These are phyloP conservation scores for Microchirus variegatus DNA, from an alignment of 2,797 vertebrate genomes.

Conservation along the genomic window DNA sequence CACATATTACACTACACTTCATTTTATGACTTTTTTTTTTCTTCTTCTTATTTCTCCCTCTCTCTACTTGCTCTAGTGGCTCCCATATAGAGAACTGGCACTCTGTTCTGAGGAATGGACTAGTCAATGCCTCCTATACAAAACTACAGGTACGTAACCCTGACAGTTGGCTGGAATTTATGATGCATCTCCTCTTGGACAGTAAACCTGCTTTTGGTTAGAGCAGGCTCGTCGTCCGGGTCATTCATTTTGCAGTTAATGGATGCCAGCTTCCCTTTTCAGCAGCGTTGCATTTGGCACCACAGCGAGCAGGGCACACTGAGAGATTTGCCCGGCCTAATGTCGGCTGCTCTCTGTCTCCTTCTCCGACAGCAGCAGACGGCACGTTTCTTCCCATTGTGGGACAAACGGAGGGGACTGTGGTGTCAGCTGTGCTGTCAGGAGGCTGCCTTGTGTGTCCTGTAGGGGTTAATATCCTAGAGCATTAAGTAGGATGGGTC, in stretches of 20 bases:
- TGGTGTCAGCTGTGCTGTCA: constrained; percentile 57
- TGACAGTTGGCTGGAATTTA: constrained; percentile 65
- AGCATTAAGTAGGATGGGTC: constrained; percentile 65
- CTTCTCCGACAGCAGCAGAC: constrained; percentile 57
- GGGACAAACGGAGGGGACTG: constrained; percentile 41
- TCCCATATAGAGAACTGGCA: constrained; percentile 99
- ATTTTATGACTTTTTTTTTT: constrained; percentile 58
- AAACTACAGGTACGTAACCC: constrained; percentile 93
- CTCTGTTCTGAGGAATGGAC: constrained; percentile 98
- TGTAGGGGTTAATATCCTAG: constrained; percentile 67
- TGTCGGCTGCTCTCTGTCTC: constrained; percentile 36
- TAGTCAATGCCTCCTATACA: constrained; percentile 99
- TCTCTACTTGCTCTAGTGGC: constrained; percentile 86
- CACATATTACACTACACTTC: constrained; percentile 33
- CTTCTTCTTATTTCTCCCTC: constrained; percentile 60
- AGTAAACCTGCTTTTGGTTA: constrained; percentile 54
- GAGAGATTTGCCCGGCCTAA: constrained; percentile 45
- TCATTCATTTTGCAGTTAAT: constrained; percentile 80
- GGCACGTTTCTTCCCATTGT: constrained; percentile 52
- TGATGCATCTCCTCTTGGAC: constrained; percentile 69
- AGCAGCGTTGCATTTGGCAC: constrained; percentile 53
- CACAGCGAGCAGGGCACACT: constrained; percentile 60
- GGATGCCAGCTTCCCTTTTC: constrained; percentile 72
- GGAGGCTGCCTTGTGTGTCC: constrained; percentile 56
- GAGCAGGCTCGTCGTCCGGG: constrained; percentile 69